Evolutionary conservation across 2,797 vertebrate genomes (phyloP).

Genomic region (Neosalanx taihuensis): DNA sequence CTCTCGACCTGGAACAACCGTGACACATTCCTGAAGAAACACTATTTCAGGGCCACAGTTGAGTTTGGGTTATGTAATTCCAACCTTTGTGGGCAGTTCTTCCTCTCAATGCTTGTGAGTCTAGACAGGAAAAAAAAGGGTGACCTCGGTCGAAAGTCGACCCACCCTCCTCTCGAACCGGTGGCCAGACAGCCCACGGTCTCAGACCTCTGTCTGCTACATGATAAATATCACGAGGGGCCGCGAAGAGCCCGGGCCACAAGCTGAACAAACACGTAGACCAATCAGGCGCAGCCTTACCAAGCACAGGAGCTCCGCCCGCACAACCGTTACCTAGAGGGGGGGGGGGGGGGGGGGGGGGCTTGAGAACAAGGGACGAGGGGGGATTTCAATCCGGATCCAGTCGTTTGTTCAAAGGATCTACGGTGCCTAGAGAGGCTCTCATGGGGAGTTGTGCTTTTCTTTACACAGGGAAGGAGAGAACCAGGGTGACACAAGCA

Average conservation of each 20-base stretch:
- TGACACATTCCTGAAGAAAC: constrained; percentile 20
- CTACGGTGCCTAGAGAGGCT: not conserved
- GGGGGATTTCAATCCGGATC: constrained; percentile 11
- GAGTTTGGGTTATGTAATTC: constrained; percentile 36
- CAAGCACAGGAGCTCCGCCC: constrained; percentile 17
- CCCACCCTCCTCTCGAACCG: constrained; percentile 32
- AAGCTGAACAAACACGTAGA: constrained; percentile 67
- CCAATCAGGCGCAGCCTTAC: constrained; percentile 27
- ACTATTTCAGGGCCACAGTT: constrained; percentile 17
- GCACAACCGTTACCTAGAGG: constrained; percentile 6
- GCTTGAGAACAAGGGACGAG: not conserved
- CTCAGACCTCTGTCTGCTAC: constrained; percentile 30
- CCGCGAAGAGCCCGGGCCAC: constrained; percentile 58
- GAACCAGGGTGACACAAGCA: too few species aligned
- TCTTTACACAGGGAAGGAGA: constrained; percentile 6
- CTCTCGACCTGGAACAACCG: not conserved
- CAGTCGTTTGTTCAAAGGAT: constrained; percentile 8
- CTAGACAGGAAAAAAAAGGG: constrained; percentile 25
- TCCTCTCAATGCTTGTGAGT: constrained; percentile 43
- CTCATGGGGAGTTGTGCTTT: not conserved
- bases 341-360: not conserved
- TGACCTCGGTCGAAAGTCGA: constrained; percentile 24
- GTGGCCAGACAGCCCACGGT: constrained; percentile 47
- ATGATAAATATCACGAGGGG: constrained; percentile 66
- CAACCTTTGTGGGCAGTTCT: constrained; percentile 35